Base-by-base conservation (phyloP, 53 echinoderm and acorn worm species). In the Antedon mediterranea region DNA sequence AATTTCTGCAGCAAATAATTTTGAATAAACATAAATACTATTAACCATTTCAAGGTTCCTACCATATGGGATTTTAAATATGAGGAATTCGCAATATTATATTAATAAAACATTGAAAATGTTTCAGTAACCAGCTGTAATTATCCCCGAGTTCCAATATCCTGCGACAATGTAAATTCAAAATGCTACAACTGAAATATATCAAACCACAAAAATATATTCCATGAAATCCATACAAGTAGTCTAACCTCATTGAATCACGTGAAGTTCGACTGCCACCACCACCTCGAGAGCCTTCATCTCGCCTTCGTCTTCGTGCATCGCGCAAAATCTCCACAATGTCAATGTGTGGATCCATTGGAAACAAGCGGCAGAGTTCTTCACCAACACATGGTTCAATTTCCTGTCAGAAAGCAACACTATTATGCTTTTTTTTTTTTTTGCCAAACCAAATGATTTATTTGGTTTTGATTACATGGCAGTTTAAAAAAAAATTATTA, bases 241-340 rank as follows among this genome's bases (percentile, higher is more conserved):
- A 57, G 57, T 81, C 88, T 84, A 88, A 88, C 84, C 81, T 84
- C 84, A 84, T 34, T 26, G 73, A 76, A 33, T 34, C 76, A 20
- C 28, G 44, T 43, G 43, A 30, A 7, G 18, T 29, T 32, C 26
- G 43, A 13, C 26, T 23, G 14, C 23, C 43, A 34, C 78, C 82
- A 73, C n/a, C n/a, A n/a, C 87, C 76, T 14, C 82, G 72, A 80
- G 84, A 75, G 0, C 87, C 94, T 74, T 83, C 73, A 75, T 92
- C 92, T 33, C 93, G 84, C 3, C 91, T 81, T 4, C 91, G 88
- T 18, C 98, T 83, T 0, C 98, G 89, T 33, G 98, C 92, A 57
- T 89, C 92, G 13, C 98, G 88, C 5, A 98, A 77, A 79, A 98
- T 98, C 73, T 92, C 92, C 74, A 92, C 89, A 0, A 98, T 89